Conservation (phyloP, 2,888 invertebrate species). For the Mamestra brassicae region DNA sequence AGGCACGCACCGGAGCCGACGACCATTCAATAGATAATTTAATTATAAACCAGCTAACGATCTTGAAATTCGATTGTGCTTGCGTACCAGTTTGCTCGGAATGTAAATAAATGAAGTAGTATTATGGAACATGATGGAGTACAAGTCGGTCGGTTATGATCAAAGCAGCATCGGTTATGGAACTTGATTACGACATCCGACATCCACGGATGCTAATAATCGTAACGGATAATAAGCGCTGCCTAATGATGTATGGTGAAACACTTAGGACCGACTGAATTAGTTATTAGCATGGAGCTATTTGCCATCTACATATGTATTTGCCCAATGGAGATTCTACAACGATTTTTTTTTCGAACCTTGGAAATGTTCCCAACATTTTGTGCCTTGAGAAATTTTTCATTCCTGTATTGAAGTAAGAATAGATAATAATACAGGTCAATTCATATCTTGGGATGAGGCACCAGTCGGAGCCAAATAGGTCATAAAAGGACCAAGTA, state of each 20-base stretch:
- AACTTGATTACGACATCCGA: constrained; percentile 59
- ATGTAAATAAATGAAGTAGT: constrained; percentile 59
- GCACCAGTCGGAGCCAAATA: constrained; percentile 7
- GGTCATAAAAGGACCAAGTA: constrained; percentile 40
- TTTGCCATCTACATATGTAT: no score
- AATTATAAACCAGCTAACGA: constrained; percentile 51
- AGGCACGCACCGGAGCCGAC: constrained; percentile 48
- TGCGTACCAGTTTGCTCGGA: constrained; percentile 48
- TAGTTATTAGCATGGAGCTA: constrained; percentile 4
- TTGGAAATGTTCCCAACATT: not conserved
- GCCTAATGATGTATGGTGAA: constrained; percentile 30
- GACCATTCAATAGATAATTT: constrained; percentile 51
- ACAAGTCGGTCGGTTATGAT: constrained; percentile 47
- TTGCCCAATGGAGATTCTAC: not conserved
- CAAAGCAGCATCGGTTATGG: constrained; percentile 51
- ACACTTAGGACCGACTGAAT: constrained; percentile 14
- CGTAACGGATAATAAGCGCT: constrained; percentile 41
- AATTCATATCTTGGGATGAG: constrained; percentile 20
- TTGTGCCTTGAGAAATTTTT: not conserved
- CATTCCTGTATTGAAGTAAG: constrained; percentile 15
- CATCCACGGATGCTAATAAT: constrained; percentile 38
- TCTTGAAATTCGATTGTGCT: constrained; percentile 48
- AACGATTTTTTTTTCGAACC: not conserved
- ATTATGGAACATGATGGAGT: constrained; percentile 31
- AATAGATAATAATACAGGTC: not conserved